phyloP scores from a whole-genome alignment of 2,113 vertebrate species.

The Clupea harengus region DNA sequence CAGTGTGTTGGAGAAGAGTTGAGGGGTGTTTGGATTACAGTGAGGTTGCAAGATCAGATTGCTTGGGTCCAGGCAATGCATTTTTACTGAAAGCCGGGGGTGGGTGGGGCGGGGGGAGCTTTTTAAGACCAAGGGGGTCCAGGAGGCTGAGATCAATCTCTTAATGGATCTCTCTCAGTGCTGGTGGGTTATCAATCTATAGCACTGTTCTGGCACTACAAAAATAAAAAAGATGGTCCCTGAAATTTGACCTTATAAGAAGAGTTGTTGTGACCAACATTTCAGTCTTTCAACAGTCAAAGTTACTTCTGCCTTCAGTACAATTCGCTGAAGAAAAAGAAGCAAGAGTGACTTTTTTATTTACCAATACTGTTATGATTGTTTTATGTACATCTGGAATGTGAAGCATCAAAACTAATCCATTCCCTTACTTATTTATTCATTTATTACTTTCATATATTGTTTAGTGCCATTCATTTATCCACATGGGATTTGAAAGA shows the following conservation, averaged over 20 bases:
- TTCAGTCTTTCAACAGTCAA: not conserved
- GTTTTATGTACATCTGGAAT: not conserved
- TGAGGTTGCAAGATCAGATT: not conserved
- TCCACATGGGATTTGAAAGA: not conserved
- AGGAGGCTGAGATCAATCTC: constrained; percentile 10
- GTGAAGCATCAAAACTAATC: not conserved
- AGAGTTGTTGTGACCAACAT: not conserved
- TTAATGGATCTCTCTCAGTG: constrained; percentile 7
- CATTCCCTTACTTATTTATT: not conserved
- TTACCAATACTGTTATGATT: not conserved
- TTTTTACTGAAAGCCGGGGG: not conserved
- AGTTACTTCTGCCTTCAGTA: not conserved
- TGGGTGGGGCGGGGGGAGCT: not conserved
- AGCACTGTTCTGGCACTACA: not conserved
- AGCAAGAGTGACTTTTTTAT: not conserved
- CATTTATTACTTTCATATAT: not conserved
- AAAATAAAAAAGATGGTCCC: not conserved
- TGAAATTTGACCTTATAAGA: constrained; percentile 14
- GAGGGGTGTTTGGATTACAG: not conserved
- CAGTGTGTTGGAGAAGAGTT: not conserved
- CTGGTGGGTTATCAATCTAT: constrained; percentile 3
- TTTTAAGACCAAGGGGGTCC: not conserved
- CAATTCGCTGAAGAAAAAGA: not conserved
- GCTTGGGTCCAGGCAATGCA: not conserved
- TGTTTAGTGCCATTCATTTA: not conserved